Base-by-base conservation (phyloP, 1,140 invertebrate genomes). In the Anoplolepis gracilipes region DNA sequence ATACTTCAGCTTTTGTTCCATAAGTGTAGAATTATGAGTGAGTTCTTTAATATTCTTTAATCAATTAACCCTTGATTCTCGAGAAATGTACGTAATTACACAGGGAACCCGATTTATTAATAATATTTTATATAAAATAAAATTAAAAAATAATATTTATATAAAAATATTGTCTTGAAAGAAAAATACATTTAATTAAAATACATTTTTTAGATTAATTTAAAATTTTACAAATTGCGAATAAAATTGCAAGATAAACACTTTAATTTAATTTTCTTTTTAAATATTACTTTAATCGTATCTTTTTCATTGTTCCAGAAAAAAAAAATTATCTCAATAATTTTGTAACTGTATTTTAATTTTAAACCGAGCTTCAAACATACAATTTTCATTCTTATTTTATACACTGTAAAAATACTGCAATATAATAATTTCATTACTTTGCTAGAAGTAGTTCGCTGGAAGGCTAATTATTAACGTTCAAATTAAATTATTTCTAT, bases 1-100 rank as follows among this genome's bases (percentile, higher is more conserved):
- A 61, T 22, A 70, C 36, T 16, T 33, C 11, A n/a, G 4, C 57
- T 70, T 53, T 82, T 61, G 53, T 73, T 57, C 25, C 22, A 72
- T 13, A 42, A 79, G 28, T 42, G 5, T 22, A 11, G 16, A 19
- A 49, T 61, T 42, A 11, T 16, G n/a, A 69, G 30, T n/a, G 49
- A 39, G 25, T 19, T n/a, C 49, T 57, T 72, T n/a, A n/a, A n/a
- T n/a, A n/a, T n/a, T n/a, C n/a, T n/a, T 30, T 42, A 55, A 81
- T 69, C 0, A 69, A 79, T 55, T 69, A 39, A 3, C 33, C 16
- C 2, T 3, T 11, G 16, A 55, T 55, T 55, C 42, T 67, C 62
- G 36, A 36, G n/a, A 46, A 30, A 33, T n/a, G 2, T 33, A 19
- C 11, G 5, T n/a, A 42, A 33, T n/a, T 73, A 53, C 70, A 57